phyloP scores from a whole-genome alignment of 2,888 invertebrate genomes.

The Sialis lutaria region DNA sequence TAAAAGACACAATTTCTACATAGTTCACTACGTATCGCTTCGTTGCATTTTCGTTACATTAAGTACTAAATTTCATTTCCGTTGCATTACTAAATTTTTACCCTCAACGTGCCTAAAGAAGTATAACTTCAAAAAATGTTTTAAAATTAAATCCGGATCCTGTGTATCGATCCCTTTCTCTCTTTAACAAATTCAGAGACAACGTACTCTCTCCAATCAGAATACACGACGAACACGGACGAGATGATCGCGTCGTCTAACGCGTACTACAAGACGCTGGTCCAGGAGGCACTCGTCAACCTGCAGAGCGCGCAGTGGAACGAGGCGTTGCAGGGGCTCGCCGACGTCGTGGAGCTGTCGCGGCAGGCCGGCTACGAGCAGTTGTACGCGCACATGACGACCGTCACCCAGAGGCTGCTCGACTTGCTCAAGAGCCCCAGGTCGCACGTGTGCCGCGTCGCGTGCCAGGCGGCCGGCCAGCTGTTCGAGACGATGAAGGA shows the following conservation, averaged over 20 bases:
- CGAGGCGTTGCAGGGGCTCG: conserved; percentile 19
- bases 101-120: too few species aligned
- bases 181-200: too few species aligned
- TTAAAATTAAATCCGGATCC: too few species aligned
- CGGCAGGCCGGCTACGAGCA: conserved; percentile 15
- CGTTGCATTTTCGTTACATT: too few species aligned
- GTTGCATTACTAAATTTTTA: too few species aligned
- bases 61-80: too few species aligned
- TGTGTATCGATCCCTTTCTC: too few species aligned
- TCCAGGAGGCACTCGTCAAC: not conserved
- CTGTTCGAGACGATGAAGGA: conserved; percentile 24
- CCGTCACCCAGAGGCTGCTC: conserved; percentile 22
- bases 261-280: not conserved
- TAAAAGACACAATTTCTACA: too few species aligned
- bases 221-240: too few species aligned
- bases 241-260: not conserved
- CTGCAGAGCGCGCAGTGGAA: conserved; percentile 14
- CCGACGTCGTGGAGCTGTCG: conserved; percentile 21
- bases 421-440: conserved; percentile 24
- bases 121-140: too few species aligned
- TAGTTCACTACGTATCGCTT: too few species aligned
- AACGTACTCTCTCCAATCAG: too few species aligned
- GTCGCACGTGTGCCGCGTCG: conserved; percentile 24
- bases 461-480: conserved; percentile 25
- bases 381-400: conserved; percentile 19